Base-by-base conservation (phyloP, 2,113 vertebrate genomes). In the Bungarus multicinctus region DNA sequence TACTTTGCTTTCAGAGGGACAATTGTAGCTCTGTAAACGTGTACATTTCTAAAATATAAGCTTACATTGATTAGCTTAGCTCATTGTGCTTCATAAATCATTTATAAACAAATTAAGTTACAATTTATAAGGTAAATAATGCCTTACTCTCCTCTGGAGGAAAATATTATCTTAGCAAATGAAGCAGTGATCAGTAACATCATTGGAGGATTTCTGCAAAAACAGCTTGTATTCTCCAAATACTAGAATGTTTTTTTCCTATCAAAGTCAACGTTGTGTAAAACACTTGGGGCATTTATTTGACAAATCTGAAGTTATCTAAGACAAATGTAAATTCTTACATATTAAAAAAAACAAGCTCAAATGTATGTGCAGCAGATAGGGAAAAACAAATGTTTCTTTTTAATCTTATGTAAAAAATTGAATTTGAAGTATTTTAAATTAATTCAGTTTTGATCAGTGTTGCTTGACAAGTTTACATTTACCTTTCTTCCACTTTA, bases 181-280 rank as follows among this genome's bases (percentile, higher is more conserved):
- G 23, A 25, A 93, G 14, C 39, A 87, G 91, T 39, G 90, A 93
- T 23, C 47, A 10, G 25, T 96, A 64, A 57, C 88, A 12, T 52
- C 3, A 88, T 5, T 1, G 3, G 3, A 1, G 60, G 34, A 91
- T 94, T 92, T 25, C 69, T 69, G 91, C 92, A 89, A 23, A 22
- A 81, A 39, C 34, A 81, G 74, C 34, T 22, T 43, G 34, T 81
- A 81, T 81, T 92, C 45, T 93, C 85, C 45, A 94, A 94, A 53
- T 89, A 92, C 81, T 95, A 23, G 81, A 95, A 94, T 91, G 54
- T 6, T 96, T 96, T 96, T 5, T 95, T 96, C 85, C 91, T 92
- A 39, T 43, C 92, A 58, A 85, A 94, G 45, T 69, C 85, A 92
- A 69, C 18, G 20, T 91, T 69, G 7, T 53, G 43, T 54, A 58